These are phyloP conservation scores for Cancer borealis DNA, from an alignment of 2,888 invertebrate genomes.

Conservation along the genomic window DNA sequence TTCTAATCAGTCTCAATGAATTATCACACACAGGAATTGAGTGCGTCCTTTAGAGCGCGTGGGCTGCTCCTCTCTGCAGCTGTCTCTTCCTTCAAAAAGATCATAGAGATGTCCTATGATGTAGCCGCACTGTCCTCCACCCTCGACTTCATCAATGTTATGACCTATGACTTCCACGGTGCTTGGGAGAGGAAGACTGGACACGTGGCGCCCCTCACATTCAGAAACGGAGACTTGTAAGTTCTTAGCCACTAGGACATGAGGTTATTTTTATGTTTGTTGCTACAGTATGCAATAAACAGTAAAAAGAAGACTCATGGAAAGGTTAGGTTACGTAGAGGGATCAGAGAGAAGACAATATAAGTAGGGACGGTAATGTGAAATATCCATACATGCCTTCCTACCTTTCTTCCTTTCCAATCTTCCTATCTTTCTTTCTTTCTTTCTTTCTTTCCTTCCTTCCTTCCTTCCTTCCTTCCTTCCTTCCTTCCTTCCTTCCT, in stretches of 20 bases:
- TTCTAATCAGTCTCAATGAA: neutral
- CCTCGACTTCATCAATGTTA: constrained; percentile 90
- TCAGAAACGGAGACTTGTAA: constrained; percentile 71
- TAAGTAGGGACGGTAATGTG: too few relatives aligned
- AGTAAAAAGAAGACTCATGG: too few relatives aligned
- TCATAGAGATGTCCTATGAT: constrained; percentile 92
- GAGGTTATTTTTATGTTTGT: neutral
- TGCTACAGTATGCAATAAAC: too few relatives aligned
- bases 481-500: too few relatives aligned
- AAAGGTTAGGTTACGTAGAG: too few relatives aligned
- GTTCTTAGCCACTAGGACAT: neutral
- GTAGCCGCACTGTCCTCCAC: constrained; percentile 81
- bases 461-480: too few relatives aligned
- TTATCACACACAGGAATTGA: constrained; percentile 83
- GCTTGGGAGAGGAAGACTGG: constrained; percentile 91
- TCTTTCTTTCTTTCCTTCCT: too few relatives aligned
- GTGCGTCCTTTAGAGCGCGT: constrained; percentile 84
- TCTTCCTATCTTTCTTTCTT: too few relatives aligned
- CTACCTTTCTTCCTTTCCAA: too few relatives aligned
- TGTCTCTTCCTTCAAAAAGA: constrained; percentile 93
- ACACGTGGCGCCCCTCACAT: constrained; percentile 87
- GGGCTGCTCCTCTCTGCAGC: constrained; percentile 89
- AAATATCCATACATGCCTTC: too few relatives aligned
- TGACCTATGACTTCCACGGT: constrained; percentile 94
- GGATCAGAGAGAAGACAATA: too few relatives aligned